Evolutionary conservation across 2,888 invertebrate genomes (phyloP), one percentile per base, ranked within the genome.

Genomic region (Scaptomyza tumidula): DNA sequence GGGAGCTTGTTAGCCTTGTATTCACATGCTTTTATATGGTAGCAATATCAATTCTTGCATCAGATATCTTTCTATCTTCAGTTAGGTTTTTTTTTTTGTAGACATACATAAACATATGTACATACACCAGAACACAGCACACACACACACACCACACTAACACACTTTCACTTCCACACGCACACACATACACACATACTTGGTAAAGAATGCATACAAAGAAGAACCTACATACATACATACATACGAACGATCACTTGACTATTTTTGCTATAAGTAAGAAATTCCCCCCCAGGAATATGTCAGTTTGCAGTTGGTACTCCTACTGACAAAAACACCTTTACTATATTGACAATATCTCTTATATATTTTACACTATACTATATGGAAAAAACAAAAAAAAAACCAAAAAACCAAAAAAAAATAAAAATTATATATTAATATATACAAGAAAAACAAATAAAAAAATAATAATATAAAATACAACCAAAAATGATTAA

Each of bases 341-440:
- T 90, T 90, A 90, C 90, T 90, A 90, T 90, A 90, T 90, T 90
- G 90, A 90, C 90, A 90, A 90, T 90, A 90, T 90, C 91, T 90
- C 90, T 90, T 89, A 89, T 90, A 90, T 90, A 90, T 90, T 90
- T 90, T 90, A 90, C 90, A 90, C 90, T 90, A 90, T 90, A 90
- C 89, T 90, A 90, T 82, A 86, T 82, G 79, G 64, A 89, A 80
- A 63, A 71, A 61, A 50, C n/a, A 0, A n/a, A 37, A 37, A 37
- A 14, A 6, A 37, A 37, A 37, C n/a, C n/a, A 24, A 24, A 24
- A 24, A 24, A 24, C 24, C 19, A 19, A 19, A 24, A 24, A 24
- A 24, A 37, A n/a, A 6, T n/a, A 37, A 55, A 64, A 78, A 81
- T 81, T 90, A 89, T 88, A 90, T 82, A 87, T 82, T 78, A 86